A percentile compares a stretch with the other conserved stretches of the same genome.
Conservation (phyloP, 1,140 invertebrate genomes). For the Scaptomyza pallida region DNA sequence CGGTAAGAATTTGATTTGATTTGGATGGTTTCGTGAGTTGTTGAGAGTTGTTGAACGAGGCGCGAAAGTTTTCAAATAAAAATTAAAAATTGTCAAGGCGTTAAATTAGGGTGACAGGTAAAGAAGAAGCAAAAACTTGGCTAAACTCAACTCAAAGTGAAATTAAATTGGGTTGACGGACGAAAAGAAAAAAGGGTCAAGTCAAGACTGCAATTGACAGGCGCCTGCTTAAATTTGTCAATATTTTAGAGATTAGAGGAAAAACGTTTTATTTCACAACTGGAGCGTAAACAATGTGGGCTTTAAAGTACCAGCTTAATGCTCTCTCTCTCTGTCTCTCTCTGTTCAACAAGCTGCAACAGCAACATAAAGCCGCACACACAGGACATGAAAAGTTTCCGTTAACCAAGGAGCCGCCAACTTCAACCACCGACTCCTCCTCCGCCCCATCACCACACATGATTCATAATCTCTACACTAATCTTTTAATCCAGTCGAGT, state of each 20-base stretch:
- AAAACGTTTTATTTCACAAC: slow-evolving; percentile 10
- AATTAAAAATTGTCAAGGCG: slow-evolving; percentile 81
- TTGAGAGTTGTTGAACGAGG: slow-evolving; percentile 34
- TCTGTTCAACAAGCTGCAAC: slow-evolving; percentile 13
- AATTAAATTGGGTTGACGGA: slow-evolving; percentile 58
- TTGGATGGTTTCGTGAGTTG: slow-evolving; percentile 39
- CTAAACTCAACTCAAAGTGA: slow-evolving; percentile 47
- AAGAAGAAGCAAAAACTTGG: neutral
- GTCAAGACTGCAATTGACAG: slow-evolving; percentile 42
- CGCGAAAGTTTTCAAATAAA: slow-evolving; percentile 77
- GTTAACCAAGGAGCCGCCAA: slow-evolving; percentile 27
- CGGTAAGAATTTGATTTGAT: slow-evolving; percentile 68
- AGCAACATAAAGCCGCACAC: slow-evolving; percentile 40
- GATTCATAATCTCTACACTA: slow-evolving; percentile 78
- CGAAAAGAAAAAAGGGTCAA: slow-evolving; percentile 32
- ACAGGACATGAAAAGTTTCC: slow-evolving; percentile 39
- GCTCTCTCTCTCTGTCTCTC: neutral
- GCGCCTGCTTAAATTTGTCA: slow-evolving; percentile 28
- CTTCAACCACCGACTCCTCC: too few relatives aligned
- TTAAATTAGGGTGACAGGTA: slow-evolving; percentile 72
- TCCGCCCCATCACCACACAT: slow-evolving; percentile 19
- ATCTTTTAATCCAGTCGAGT: slow-evolving; percentile 83
- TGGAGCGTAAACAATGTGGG: slow-evolving; percentile 29
- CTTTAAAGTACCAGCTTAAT: slow-evolving; percentile 18
- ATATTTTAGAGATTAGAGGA: slow-evolving; percentile 38